Conservation (phyloP, 2,888 invertebrate genomes). For the Cosmopolites sordidus region DNA sequence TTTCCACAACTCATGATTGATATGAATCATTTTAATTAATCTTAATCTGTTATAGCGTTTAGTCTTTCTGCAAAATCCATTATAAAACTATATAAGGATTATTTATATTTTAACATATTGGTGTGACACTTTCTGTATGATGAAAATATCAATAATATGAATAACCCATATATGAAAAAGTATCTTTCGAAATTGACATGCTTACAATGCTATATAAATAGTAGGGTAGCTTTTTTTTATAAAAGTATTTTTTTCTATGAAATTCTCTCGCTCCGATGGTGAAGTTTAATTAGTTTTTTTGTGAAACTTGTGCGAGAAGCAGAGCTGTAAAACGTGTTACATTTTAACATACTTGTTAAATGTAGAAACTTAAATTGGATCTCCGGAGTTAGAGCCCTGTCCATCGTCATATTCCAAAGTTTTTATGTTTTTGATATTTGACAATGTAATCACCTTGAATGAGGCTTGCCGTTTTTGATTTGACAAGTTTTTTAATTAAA, state of each 20-base stretch:
- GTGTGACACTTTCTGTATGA: too few relatives aligned
- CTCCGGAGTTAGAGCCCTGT: slow-evolving; percentile 14
- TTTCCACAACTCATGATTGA: too few relatives aligned
- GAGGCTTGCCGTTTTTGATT: slow-evolving; percentile 20
- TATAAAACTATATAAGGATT: too few relatives aligned
- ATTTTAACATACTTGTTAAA: slow-evolving; percentile 27
- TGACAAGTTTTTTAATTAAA: slow-evolving; percentile 25
- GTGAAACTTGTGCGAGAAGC: slow-evolving; percentile 9
- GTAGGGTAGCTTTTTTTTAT: too few relatives aligned
- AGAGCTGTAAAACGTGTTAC: slow-evolving; percentile 21
- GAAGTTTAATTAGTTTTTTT: slow-evolving; percentile 7
- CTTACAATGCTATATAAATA: too few relatives aligned
- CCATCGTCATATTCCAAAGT: slow-evolving; percentile 19
- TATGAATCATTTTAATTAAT: too few relatives aligned
- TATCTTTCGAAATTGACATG: too few relatives aligned
- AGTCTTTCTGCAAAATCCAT: too few relatives aligned
- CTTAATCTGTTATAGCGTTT: too few relatives aligned
- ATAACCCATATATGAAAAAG: too few relatives aligned
- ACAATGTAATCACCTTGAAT: slow-evolving; percentile 21
- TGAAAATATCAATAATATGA: too few relatives aligned
- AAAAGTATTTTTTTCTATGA: neutral
- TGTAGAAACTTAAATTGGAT: slow-evolving; percentile 28
- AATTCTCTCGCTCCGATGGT: neutral
- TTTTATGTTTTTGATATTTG: slow-evolving; percentile 27
- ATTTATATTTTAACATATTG: too few relatives aligned